These are phyloP conservation scores for Caenorhabditis brenneri DNA, from an alignment of 1,140 invertebrate species.

Conservation along the genomic window DNA sequence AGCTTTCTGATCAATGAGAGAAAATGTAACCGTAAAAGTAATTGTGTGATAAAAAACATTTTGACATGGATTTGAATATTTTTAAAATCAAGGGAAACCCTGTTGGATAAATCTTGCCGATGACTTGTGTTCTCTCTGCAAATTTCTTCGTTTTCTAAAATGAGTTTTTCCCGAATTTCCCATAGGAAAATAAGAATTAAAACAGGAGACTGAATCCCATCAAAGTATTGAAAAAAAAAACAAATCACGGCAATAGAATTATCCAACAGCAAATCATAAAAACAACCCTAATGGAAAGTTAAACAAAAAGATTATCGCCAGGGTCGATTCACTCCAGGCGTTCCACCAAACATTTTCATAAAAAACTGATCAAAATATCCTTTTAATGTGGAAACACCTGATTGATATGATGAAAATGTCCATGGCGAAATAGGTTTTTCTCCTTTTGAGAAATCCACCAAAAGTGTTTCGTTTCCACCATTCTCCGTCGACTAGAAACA, in stretches of 20 bases:
- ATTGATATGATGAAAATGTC: slow-evolving; percentile 23
- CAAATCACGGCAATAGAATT: slow-evolving; percentile 24
- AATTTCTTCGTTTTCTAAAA: not conserved
- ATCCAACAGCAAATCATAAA: not conserved
- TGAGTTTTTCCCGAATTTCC: no score
- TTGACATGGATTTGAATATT: not conserved
- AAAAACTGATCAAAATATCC: slow-evolving; percentile 42
- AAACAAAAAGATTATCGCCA: slow-evolving; percentile 4
- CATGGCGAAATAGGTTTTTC: not conserved
- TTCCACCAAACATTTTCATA: slow-evolving; percentile 43
- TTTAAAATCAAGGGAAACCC: not conserved
- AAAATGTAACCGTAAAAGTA: not conserved
- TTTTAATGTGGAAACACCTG: slow-evolving; percentile 3
- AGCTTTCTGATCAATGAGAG: not conserved
- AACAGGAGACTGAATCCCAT: not conserved
- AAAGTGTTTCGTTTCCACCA: slow-evolving; percentile 5
- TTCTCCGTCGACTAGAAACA: slow-evolving; percentile 33
- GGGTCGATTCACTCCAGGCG: not conserved
- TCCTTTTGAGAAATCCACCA: slow-evolving; percentile 35
- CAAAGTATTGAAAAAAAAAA: not conserved
- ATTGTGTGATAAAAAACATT: slow-evolving; percentile 21
- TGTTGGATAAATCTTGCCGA: slow-evolving; percentile 34
- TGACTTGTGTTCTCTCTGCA: slow-evolving; percentile 3
- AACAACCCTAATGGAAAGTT: not conserved
- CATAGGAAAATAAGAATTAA: not conserved